Evolutionary conservation across 2,797 vertebrate species (phyloP).

Genomic region (Lagocephalus sceleratus): DNA sequence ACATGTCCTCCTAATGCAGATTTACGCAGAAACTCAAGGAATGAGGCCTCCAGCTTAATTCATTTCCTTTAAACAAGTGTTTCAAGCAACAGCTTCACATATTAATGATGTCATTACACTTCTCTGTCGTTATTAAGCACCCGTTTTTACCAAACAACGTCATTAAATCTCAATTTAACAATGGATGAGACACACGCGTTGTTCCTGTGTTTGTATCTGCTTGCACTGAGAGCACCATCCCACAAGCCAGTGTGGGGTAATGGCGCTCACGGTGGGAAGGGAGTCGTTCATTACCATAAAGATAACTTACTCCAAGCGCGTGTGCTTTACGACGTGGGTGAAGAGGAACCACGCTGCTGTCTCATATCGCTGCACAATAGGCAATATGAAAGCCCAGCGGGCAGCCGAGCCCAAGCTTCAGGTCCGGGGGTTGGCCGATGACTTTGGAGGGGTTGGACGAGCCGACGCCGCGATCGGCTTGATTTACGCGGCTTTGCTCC

Average conservation of each 20-base stretch:
- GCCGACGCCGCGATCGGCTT: conserved; percentile 12
- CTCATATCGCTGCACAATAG: conserved; percentile 44
- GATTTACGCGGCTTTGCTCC: conserved; percentile 34
- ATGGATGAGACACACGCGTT: conserved; percentile 50
- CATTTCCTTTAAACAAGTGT: conserved; percentile 9
- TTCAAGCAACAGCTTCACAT: not conserved
- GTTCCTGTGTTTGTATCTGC: conserved; percentile 18
- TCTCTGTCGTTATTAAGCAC: conserved; percentile 14
- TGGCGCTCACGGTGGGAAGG: conserved; percentile 42
- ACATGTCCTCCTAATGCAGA: not conserved
- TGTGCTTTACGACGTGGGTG: conserved; percentile 33
- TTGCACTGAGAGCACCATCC: conserved; percentile 19
- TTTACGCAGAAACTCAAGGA: too few relatives aligned
- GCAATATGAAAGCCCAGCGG: conserved; percentile 47
- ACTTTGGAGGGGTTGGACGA: conserved; percentile 4
- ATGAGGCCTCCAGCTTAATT: too few relatives aligned
- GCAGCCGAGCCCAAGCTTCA: conserved; percentile 16
- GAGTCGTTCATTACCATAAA: conserved; percentile 54
- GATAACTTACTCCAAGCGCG: conserved; percentile 37
- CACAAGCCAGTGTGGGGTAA: conserved; percentile 50
- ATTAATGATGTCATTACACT: conserved; percentile 21
- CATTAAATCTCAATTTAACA: conserved; percentile 33
- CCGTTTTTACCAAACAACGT: conserved; percentile 18
- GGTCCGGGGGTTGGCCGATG: conserved; percentile 3
- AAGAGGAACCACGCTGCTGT: conserved; percentile 26